Evolutionary conservation across 1,140 invertebrate species (phyloP).

Genomic region (Stegodyphus dumicola): DNA sequence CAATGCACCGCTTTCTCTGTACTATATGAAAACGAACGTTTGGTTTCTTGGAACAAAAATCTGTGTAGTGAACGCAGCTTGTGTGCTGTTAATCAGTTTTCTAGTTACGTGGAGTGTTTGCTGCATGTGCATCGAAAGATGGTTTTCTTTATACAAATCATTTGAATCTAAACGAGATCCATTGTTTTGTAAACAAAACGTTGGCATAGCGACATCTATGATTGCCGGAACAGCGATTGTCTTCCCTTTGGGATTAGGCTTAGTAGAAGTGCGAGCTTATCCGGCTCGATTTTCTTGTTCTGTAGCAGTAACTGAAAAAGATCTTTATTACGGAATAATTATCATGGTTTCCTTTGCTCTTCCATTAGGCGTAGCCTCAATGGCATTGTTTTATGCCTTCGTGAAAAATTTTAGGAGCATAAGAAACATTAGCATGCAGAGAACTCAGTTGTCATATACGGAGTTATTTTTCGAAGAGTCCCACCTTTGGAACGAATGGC

Average conservation of each 20-base stretch:
- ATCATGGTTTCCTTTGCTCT: conserved; percentile 9
- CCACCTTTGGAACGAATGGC: conserved; percentile 54
- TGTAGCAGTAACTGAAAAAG: neutral
- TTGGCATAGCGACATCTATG: neutral
- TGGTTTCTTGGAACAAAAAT: conserved; percentile 13
- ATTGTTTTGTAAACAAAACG: conserved; percentile 2
- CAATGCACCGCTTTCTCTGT: conserved; percentile 26
- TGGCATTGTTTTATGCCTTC: neutral
- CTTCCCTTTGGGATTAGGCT: conserved; percentile 4
- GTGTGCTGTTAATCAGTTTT: conserved; percentile 18
- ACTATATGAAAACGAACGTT: conserved; percentile 8
- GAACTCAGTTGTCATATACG: conserved; percentile 31
- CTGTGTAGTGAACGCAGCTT: conserved; percentile 21
- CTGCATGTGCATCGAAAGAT: conserved; percentile 22
- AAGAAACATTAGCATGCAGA: conserved; percentile 18
- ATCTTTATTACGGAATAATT: neutral
- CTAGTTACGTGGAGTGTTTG: conserved; percentile 20
- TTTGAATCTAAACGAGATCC: neutral
- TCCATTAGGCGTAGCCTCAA: neutral
- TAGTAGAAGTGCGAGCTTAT: conserved; percentile 4
- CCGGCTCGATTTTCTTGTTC: conserved; percentile 27
- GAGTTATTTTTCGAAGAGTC: conserved; percentile 55
- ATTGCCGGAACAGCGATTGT: neutral
- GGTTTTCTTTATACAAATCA: neutral
- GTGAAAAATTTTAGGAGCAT: conserved; percentile 22